Conservation (phyloP, 2,113 vertebrate species). For the Diglossa brunneiventris region DNA sequence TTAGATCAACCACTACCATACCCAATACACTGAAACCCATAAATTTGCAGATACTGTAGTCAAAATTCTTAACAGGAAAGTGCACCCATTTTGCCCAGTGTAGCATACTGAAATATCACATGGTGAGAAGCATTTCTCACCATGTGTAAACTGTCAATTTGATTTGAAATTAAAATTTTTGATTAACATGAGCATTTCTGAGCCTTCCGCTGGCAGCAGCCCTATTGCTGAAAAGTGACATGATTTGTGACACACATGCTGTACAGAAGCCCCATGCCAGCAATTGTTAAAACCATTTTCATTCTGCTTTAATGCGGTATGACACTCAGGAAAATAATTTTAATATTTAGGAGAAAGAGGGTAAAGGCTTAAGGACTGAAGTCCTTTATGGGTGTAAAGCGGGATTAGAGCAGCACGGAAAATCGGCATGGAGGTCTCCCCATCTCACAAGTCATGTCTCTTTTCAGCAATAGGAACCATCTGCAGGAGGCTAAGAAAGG, state of each 20-base stretch:
- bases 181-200: slow-evolving; percentile 73
- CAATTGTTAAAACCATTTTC: slow-evolving; percentile 66
- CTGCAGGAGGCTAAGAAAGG: slow-evolving; percentile 57
- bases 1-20: slow-evolving; percentile 59
- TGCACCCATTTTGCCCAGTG: slow-evolving; percentile 67
- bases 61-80: slow-evolving; percentile 65
- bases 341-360: slow-evolving; percentile 58
- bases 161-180: slow-evolving; percentile 75
- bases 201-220: slow-evolving; percentile 70
- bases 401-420: slow-evolving; percentile 24
- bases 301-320: slow-evolving; percentile 64
- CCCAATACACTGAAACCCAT: slow-evolving; percentile 59
- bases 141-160: slow-evolving; percentile 73
- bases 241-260: slow-evolving; percentile 73
- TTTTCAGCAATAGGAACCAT: slow-evolving; percentile 51
- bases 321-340: slow-evolving; percentile 65
- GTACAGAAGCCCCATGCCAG: slow-evolving; percentile 69
- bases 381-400: slow-evolving; percentile 29
- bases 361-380: slow-evolving; percentile 28
- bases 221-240: slow-evolving; percentile 71
- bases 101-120: slow-evolving; percentile 68
- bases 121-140: slow-evolving; percentile 70
- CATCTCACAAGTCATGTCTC: slow-evolving; percentile 29
- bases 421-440: neutral
- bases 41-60: slow-evolving; percentile 46